Evolutionary conservation across 2,113 vertebrate species (phyloP).

Genomic region (Myanophis thanlyinensis): DNA sequence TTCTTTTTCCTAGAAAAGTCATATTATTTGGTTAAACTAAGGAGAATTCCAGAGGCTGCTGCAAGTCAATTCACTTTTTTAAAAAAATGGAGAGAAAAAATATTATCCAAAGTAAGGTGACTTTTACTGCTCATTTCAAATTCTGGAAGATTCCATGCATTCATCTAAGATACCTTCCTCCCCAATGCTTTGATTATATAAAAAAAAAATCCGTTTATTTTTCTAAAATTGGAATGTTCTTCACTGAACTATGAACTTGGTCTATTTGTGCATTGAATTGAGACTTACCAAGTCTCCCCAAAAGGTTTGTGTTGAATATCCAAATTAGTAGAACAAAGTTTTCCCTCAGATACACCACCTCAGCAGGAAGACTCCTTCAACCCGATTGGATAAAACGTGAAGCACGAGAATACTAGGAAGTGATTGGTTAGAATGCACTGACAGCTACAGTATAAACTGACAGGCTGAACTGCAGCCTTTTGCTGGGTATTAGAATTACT

Average conservation of each 20-base stretch:
- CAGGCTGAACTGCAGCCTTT: too few species aligned
- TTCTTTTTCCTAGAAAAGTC: not conserved
- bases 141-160: not conserved
- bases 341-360: too few species aligned
- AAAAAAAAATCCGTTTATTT: not conserved
- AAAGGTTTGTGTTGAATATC: not conserved
- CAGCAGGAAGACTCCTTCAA: too few species aligned
- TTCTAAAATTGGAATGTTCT: not conserved
- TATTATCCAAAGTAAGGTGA: not conserved
- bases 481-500: too few species aligned
- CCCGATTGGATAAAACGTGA: too few species aligned
- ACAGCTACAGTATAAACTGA: too few species aligned
- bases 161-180: not conserved
- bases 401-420: too few species aligned
- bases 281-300: not conserved
- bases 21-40: not conserved
- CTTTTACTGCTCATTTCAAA: not conserved
- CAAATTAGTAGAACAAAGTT: too few species aligned
- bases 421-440: too few species aligned
- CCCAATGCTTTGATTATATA: not conserved
- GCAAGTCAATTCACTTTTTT: not conserved
- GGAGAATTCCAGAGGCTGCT: not conserved
- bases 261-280: not conserved
- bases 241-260: not conserved
- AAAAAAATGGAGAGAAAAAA: not conserved